phyloP scores from a whole-genome alignment of 2,113 vertebrate species.

The Dryoscopus gambensis region DNA sequence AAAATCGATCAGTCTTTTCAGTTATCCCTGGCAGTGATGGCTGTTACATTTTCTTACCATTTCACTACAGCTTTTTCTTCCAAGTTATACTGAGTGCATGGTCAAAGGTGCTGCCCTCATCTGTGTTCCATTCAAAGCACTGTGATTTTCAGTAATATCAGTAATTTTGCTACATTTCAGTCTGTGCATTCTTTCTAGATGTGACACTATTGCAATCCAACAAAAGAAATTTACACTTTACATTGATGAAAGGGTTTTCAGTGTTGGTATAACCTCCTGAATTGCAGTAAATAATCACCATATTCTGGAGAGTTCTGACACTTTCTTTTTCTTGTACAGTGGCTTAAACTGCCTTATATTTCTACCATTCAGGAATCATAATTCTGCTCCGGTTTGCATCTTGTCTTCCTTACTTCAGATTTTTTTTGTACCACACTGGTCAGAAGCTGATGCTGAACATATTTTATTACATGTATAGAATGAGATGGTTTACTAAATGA shows the following conservation, averaged over 20 bases:
- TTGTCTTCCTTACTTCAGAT: background rate
- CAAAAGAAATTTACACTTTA: background rate
- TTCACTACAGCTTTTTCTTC: constrained; percentile 48
- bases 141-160: background rate
- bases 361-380: background rate
- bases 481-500: background rate
- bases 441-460: background rate
- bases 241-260: background rate
- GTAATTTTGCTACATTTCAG: background rate
- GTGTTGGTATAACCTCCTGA: background rate
- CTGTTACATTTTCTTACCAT: constrained; percentile 52
- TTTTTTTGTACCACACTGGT: background rate
- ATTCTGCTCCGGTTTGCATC: background rate
- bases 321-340: background rate
- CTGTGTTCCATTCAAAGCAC: background rate
- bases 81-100: background rate
- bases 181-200: background rate
- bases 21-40: constrained; percentile 34
- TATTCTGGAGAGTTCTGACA: background rate
- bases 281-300: constrained; percentile 6
- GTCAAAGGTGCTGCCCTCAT: background rate
- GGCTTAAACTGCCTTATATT: background rate
- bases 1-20: constrained; percentile 53
- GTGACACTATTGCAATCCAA: background rate
- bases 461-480: background rate